Evolutionary conservation across 1,140 invertebrate genomes (phyloP), one percentile per base, ranked within the genome.

Genomic region (Manduca sexta): DNA sequence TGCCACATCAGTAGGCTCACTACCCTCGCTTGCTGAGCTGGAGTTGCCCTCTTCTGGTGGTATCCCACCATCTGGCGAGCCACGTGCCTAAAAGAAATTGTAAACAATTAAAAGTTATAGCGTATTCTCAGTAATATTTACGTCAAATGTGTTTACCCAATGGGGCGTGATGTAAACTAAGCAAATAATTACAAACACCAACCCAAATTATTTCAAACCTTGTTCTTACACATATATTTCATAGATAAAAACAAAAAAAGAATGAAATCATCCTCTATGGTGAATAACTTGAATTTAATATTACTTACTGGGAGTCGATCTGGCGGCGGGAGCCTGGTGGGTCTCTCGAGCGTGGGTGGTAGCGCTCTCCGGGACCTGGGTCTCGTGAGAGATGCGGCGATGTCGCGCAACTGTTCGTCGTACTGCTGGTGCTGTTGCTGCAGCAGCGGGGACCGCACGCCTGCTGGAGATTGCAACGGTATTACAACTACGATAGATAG

Each of bases 11-110:
- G 71, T 66, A 1, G 77, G 50, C 43, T 83, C 82, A 45, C 80
- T 81, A 11, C 74, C 77, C 52, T 82, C 80, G 49, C 78, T 80
- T 2, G 88, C 89, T 58, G 90, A 90, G 57, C 89, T 87, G 15
- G 88, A 86, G 45, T 84, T 86, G 16, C 87, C 86, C 64, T 92
- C 89, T 70, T 93, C 93, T 42, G 92, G 76, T 31, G 92, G 93
- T 59, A 92, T 93, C 11, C 87, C 88, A 6, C 94, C 94, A 69
- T 95, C 94, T 8, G 94, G 94, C 76, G 94, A 93, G n/a, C 93
- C 93, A 42, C 82, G 64, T 30, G 67, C 74, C 82, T 85, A 52
- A 11, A 68, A 71, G 6, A 14, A 15, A 26, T 3, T 3, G 8
- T 26, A 26, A 26, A n/a, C n/a, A n/a, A n/a, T n/a, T n/a, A n/a